Base-by-base conservation (phyloP, 2,888 invertebrate genomes). In the Pristionchus maxplancki region DNA sequence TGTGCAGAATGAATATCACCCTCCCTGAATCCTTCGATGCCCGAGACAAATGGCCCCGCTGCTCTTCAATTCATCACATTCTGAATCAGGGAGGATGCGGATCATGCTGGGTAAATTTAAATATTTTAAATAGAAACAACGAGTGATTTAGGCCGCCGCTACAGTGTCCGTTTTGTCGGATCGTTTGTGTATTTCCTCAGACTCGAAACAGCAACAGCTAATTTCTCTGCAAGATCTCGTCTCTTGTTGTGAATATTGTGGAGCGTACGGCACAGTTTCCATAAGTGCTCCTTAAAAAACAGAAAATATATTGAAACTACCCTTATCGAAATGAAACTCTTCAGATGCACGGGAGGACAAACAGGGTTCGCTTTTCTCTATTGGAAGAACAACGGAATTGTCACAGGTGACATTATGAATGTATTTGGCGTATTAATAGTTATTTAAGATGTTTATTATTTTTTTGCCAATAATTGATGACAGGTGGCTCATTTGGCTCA, bases 171-270 rank as follows among this genome's bases (percentile, higher is more conserved):
- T 92, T 17, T 90, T 92, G 89, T 90, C 95, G 0, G 95, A 95
- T 91, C 93, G 95, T 8, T 91, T 95, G 88, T 92, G 94, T 31
- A 94, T 95, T 31, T 94, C 95, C 87, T 94, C 94, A 1, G 91
- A 93, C 17, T 95, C 95, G 1, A 89, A 90, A 15, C 89, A 93
- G n/a, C 91, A 91, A n/a, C 93, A 92, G 15, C 88, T 90, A 34
- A 90, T 95, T 88, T 95, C 95, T 5, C 92, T 94, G 6, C 95
- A 95, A 89, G 94, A 95, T 87, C 90, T 95, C 44, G 89, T 95
- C 37, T 94, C 95, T n/a, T 95, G 95, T 89, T 93, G 94, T 90
- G 92, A 89, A 37, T 90, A 93, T 81, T 93, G 93, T 48, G 91
- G 93, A 71, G 95, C 95, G 50, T 95, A 94, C 90, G 90, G 37